Base-by-base conservation (phyloP, 2,113 vertebrate genomes). In the Puffinus mauretanicus region DNA sequence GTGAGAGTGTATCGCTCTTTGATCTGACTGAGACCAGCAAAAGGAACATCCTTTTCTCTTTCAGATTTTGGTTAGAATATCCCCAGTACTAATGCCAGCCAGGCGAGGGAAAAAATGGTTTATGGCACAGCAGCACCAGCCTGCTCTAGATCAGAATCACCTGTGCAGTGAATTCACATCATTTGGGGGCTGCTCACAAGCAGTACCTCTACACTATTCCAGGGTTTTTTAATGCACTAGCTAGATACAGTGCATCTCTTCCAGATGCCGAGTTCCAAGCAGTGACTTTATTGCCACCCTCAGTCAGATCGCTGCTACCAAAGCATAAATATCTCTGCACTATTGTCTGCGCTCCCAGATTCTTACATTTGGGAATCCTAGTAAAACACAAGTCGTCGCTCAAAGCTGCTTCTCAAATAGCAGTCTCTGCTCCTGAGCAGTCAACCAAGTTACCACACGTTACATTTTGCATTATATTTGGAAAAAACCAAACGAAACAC, bases 321-420 rank as follows among this genome's bases (percentile, higher is more conserved):
- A 79, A 94, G 77, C 85, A 88, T 80, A 67, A 66, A 4, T 38
- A 49, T 21, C 66, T 75, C 61, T 73, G 55, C 86, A 61, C 38
- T 65, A 51, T 18, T 75, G 30, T 24, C 82, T 46, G 70, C 27
- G 22, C 30, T 73, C 26, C 34, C 73, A 44, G 62, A 34, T 92
- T 86, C 83, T 92, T 73, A 90, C 77, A 38, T 44, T 47, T 90
- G 78, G 64, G 73, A 94, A 78, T 40, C 54, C 80, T 55, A 66
- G 80, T 77, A 94, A 92, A 97, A 93, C 10, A 25, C 54, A 95
- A 86, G 80, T 79, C 52, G 13, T 47, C 77, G 24, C 82, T 70
- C 84, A 91, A 91, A 97, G 82, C 66, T 90, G 90, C 49, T 86
- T 85, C 91, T 91, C 80, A 94, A 94, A 94, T 44, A 94, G 80